Evolutionary conservation across 2,888 invertebrate species (phyloP), one percentile per base, ranked within the genome.

Genomic region (Macrosoma leucophasiata): DNA sequence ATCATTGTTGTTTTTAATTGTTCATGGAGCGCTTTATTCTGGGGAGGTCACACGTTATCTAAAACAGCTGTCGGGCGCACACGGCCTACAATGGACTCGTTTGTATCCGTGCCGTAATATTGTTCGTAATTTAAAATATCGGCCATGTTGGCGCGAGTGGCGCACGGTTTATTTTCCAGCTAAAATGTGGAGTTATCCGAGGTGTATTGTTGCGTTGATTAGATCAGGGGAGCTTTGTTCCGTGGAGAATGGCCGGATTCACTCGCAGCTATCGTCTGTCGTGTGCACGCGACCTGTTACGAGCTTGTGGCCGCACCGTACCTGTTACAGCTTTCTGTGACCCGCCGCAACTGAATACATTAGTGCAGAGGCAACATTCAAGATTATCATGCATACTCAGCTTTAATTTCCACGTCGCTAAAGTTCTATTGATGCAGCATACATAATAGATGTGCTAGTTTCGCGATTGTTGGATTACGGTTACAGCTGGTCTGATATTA

Each of bases 41-140:
- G 58, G 64, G 52, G 67, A 74, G 78, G 76, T 74, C 77, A 70
- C 76, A 65, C 69, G 74, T 75, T 79, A 81, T 81, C 79, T 79
- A 71, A 77, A 77, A 65, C 79, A 76, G 74, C 79, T 78, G 81
- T 76, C 72, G 67, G 59, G 54, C 56, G 68, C 74, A 77, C 68
- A 62, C 70, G 63, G 59, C 64, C 55, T 67, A 77, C 75, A 79
- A 77, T 76, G 65, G 64, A 64, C 68, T 69, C 70, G 70, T 75
- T 78, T 78, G 72, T 71, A 69, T 65, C 71, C 67, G 51, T 55
- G 55, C 61, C 61, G 63, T 74, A 73, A 78, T 78, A 79, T 75
- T 77, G 75, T 77, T 69, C 72, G 75, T 78, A 75, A 76, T 79
- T 78, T 79, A 73, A 81, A 79, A 74, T 74, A 73, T 76, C 71